Evolutionary conservation across 2,113 vertebrate species (phyloP).

Genomic region (Paramormyrops kingsleyae): DNA sequence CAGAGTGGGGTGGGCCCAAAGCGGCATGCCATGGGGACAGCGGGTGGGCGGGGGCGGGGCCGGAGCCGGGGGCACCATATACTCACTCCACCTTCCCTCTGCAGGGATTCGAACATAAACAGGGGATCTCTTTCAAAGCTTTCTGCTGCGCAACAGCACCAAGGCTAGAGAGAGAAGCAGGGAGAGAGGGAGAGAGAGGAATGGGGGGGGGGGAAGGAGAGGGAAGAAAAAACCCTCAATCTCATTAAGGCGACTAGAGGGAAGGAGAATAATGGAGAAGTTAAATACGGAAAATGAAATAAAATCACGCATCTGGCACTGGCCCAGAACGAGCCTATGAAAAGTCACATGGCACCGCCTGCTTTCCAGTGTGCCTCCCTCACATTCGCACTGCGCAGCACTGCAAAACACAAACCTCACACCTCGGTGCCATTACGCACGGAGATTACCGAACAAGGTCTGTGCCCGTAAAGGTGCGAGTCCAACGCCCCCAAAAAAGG

Average conservation of each 20-base stretch:
- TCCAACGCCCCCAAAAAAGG: neutral
- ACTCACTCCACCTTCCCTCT: neutral
- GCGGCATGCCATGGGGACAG: neutral
- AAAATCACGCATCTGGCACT: neutral
- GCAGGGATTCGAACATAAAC: conserved; percentile 9
- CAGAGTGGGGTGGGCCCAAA: conserved; percentile 1
- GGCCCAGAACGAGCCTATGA: neutral
- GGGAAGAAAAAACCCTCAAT: neutral
- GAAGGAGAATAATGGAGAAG: neutral
- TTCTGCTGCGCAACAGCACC: neutral
- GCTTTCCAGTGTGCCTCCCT: neutral
- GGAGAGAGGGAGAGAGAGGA: neutral
- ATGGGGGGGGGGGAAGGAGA: neutral
- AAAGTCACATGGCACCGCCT: neutral
- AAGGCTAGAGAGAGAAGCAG: neutral
- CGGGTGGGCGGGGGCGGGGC: neutral
- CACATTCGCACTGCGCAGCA: neutral
- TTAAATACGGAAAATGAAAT: conserved; percentile 1
- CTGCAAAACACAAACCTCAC: neutral
- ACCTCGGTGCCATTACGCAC: neutral
- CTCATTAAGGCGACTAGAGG: neutral
- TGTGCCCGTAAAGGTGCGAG: neutral
- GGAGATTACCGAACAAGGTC: neutral
- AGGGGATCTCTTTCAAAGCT: conserved; percentile 7
- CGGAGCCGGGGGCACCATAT: neutral